Evolutionary conservation across 2,888 invertebrate species (phyloP).

Genomic region (Hyalella azteca): DNA sequence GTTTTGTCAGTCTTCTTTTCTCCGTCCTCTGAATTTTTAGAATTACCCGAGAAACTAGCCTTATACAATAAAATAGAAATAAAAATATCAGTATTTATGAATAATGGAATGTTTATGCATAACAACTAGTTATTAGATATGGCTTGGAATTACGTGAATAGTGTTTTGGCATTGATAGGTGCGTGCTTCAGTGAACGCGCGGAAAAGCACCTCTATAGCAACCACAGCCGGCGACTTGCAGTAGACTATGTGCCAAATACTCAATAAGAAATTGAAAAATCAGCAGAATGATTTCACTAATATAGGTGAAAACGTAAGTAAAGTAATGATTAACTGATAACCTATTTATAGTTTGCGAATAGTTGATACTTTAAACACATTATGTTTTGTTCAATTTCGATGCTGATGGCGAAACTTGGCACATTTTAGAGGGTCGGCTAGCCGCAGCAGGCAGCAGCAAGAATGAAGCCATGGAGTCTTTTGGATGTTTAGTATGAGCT

Average conservation of each 20-base stretch:
- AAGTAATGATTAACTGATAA: too few species aligned
- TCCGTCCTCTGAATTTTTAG: neutral
- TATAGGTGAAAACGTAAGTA: too few species aligned
- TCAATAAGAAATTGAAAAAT: too few species aligned
- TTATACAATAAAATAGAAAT: too few species aligned
- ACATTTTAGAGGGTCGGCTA: conserved; percentile 5
- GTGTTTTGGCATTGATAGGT: too few species aligned
- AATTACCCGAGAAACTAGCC: too few species aligned
- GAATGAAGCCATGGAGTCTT: conserved; percentile 29
- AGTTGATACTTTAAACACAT: too few species aligned
- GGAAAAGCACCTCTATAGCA: conserved; percentile 14
- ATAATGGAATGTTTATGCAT: too few species aligned
- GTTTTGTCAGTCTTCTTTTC: neutral
- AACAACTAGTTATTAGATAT: neutral
- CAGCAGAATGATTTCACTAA: too few species aligned
- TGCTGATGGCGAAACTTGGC: neutral
- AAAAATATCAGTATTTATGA: too few species aligned
- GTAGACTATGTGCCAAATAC: conserved; percentile 24
- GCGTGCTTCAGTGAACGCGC: neutral
- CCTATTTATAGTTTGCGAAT: too few species aligned
- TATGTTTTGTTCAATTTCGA: neutral
- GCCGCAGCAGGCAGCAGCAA: conserved; percentile 5
- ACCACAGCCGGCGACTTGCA: conserved; percentile 21
- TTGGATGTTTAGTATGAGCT: conserved; percentile 15
- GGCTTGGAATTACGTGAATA: neutral